Evolutionary conservation across 2,113 vertebrate genomes (phyloP), one percentile per base, ranked within the genome.

Genomic region (Clarias batrachus): DNA sequence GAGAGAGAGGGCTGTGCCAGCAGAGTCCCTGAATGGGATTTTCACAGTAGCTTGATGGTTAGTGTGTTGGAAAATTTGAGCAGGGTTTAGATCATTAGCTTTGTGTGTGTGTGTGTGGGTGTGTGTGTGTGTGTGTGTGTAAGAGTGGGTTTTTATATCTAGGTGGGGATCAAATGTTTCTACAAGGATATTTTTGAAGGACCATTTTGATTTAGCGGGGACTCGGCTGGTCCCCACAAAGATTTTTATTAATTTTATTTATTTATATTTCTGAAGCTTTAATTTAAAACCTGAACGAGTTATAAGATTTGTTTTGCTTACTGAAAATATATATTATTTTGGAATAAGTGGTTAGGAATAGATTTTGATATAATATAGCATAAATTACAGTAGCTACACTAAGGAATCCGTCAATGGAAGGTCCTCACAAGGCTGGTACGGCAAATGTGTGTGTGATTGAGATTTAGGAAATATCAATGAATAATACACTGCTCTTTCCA

Each of bases 21-120:
- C 60, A 27, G 14, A 65, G 81, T 82, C 63, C 81, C 81, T 82
- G 41, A 82, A 82, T 66, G 60, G 81, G 62, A 82, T 68, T 82
- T 82, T 68, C 63, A 82, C 81, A 66, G 81, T 82, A 82, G 81
- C 63, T 82, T 68, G 81, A 82, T 82, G 63, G 81, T 66, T 66
- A 82, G 60, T 82, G 63, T 66, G 41, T 68, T 82, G 85, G 63
- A 82, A 82, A 66, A 68, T 66, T 82, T 82, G 62, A 82, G 41
- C 41, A 52, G 63, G 41, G 63, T 82, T 70, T 66, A 83, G 65
- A 83, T 70, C 81, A 70, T 82, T 48, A 70, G 66, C 25, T 27
- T 7, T 85, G 33, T 81, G 65, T 73, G 63, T 80, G 52, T 73
- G 48, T 27, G 52, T 77, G 74, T 54, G 74, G 16, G 25, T 76